These are phyloP conservation scores for Acropora tenuis DNA, from an alignment of 64 coral and sea anemone genomes.

Conservation along the genomic window DNA sequence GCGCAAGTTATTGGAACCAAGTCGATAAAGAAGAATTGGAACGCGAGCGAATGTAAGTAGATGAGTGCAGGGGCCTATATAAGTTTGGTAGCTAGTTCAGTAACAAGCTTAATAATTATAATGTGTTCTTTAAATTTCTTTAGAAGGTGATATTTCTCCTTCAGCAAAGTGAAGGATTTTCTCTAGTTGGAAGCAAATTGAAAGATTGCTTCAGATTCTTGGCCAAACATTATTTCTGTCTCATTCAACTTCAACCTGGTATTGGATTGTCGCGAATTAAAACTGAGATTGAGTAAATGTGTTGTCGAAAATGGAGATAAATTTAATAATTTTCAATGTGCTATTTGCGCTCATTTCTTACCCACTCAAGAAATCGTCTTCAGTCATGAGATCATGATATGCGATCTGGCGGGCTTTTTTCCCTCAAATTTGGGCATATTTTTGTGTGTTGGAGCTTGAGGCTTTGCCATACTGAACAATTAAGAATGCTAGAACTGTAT, in stretches of 20 bases:
- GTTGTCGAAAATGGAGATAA: neutral
- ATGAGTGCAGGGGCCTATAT: neutral
- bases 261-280: neutral
- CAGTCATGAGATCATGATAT: neutral
- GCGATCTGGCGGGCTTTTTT: too few species aligned
- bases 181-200: neutral
- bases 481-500: neutral
- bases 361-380: neutral
- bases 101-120: too few species aligned
- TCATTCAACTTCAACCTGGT: neutral
- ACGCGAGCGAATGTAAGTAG: slow-evolving; percentile 15
- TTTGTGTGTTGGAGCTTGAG: neutral
- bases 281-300: neutral
- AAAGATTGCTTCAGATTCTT: neutral
- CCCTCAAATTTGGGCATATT: too few species aligned
- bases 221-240: neutral
- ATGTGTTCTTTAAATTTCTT: too few species aligned
- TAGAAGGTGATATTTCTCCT: too few species aligned
- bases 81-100: neutral
- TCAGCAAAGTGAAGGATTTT: neutral
- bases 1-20: slow-evolving; percentile 19
- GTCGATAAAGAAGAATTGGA: slow-evolving; percentile 31
- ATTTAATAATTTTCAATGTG: neutral
- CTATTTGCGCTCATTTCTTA: slow-evolving; percentile 2
- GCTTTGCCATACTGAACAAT: neutral